Percentiles rank a stretch among this genome's conserved stretches.
phyloP scores from a whole-genome alignment of 2,113 vertebrate species.

The Callocephalon fimbriatum region DNA sequence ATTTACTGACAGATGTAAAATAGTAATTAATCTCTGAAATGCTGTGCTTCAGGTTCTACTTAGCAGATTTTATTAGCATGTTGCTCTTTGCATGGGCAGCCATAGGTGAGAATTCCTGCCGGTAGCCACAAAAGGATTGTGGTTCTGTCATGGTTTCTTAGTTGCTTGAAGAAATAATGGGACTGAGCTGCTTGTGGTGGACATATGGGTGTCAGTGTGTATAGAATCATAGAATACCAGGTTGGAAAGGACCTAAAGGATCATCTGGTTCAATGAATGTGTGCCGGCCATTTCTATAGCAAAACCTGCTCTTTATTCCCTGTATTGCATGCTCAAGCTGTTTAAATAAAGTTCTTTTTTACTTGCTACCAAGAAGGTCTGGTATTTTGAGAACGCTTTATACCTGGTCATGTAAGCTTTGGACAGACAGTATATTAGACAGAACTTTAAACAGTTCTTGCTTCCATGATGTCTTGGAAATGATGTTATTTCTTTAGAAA shows the following conservation, averaged over 20 bases:
- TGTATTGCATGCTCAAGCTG: background rate
- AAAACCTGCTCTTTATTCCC: background rate
- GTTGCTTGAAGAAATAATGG: background rate
- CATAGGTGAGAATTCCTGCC: background rate
- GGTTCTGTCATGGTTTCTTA: background rate
- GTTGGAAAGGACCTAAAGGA: background rate
- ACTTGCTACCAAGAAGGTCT: background rate
- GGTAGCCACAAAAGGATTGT: background rate
- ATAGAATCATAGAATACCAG: background rate
- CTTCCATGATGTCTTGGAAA: background rate
- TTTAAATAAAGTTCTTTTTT: background rate
- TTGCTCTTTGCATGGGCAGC: background rate
- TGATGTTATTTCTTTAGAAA: background rate
- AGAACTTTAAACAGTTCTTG: background rate
- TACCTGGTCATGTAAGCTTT: background rate
- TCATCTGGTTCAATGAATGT: background rate
- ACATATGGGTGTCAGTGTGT: background rate
- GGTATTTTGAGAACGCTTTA: background rate
- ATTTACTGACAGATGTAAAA: conserved; percentile 12
- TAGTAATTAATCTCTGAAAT: background rate
- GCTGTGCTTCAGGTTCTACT: background rate
- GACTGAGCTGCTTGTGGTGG: background rate
- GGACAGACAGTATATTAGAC: background rate
- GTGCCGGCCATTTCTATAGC: background rate
- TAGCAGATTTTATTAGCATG: background rate